These are phyloP conservation scores for Aurelia sp. DNA, from an alignment of 30 jellyfish, hydroid and myxozoan species.

Conservation along the genomic window DNA sequence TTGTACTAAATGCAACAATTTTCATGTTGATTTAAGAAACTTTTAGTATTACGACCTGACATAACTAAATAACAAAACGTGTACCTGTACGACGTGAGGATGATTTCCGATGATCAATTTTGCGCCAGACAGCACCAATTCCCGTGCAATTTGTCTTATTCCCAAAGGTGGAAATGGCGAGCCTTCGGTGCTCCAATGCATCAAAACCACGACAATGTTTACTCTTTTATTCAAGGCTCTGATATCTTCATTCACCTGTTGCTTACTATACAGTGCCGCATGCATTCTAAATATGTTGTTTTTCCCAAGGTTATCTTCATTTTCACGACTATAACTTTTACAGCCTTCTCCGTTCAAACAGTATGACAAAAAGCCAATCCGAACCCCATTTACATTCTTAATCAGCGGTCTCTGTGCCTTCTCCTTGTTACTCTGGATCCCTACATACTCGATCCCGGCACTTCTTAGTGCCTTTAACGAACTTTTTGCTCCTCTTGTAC, in stretches of 20 bases:
- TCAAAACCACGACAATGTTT: conserved; percentile 47
- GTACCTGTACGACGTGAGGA: conserved; percentile 64
- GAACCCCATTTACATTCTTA: conserved; percentile 63
- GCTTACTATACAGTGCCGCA: too few species aligned
- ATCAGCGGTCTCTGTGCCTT: conserved; percentile 52
- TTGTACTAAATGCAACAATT: too few species aligned
- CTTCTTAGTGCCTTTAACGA: conserved; percentile 32
- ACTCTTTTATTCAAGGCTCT: conserved; percentile 14
- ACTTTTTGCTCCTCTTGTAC: conserved; percentile 47
- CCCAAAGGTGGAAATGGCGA: conserved; percentile 49
- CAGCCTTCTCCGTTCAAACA: conserved; percentile 69
- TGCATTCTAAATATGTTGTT: too few species aligned
- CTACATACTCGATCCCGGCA: conserved; percentile 61
- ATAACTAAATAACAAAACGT: too few species aligned
- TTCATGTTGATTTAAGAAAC: too few species aligned
- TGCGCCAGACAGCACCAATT: conserved; percentile 48
- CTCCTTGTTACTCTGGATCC: conserved; percentile 27
- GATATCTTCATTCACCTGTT: neutral
- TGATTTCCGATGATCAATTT: conserved; percentile 66
- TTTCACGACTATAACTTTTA: neutral
- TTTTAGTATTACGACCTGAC: too few species aligned
- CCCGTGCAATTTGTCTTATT: conserved; percentile 38
- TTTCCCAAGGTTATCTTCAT: too few species aligned
- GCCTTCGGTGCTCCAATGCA: conserved; percentile 79
- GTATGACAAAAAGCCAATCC: conserved; percentile 68